phyloP scores from a whole-genome alignment of 2,888 invertebrate genomes.

The Sussaba pulchella region DNA sequence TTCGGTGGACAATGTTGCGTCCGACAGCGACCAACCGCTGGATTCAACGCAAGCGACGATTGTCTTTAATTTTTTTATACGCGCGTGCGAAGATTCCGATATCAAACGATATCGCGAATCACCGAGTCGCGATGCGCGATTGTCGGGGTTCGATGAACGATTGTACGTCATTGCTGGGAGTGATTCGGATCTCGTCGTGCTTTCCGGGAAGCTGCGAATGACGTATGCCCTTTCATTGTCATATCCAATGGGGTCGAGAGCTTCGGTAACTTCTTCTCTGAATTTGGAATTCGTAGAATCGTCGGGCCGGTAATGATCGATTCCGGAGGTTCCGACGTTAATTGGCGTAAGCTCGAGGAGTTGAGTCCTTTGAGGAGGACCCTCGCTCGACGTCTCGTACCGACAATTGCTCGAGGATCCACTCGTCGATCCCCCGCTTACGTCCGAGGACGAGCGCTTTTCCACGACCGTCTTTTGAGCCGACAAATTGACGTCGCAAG shows the following conservation, averaged over 20 bases:
- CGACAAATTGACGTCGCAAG: constrained; percentile 22
- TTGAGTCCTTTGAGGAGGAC: constrained; percentile 49
- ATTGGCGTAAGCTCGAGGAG: constrained; percentile 23
- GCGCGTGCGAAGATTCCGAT: constrained; percentile 69
- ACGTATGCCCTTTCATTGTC: background rate
- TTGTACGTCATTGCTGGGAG: constrained; percentile 63
- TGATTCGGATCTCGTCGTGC: constrained; percentile 66
- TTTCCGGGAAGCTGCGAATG: background rate
- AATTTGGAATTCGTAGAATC: background rate
- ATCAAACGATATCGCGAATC: constrained; percentile 37
- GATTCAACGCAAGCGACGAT: constrained; percentile 67
- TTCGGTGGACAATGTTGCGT: background rate
- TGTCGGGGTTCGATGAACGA: background rate
- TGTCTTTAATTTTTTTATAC: constrained; percentile 68
- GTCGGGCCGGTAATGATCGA: background rate
- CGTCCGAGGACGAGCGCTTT: constrained; percentile 32
- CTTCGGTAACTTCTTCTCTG: background rate
- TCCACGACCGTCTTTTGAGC: constrained; percentile 31
- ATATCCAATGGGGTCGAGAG: background rate
- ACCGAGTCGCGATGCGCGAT: background rate
- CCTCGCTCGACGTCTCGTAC: constrained; percentile 77
- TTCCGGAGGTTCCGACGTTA: background rate
- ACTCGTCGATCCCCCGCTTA: constrained; percentile 52
- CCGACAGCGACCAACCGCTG: constrained; percentile 51
- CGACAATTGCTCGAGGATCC: constrained; percentile 62